Evolutionary conservation across 2,113 vertebrate species (phyloP).

Genomic region (Dipodomys spectabilis): DNA sequence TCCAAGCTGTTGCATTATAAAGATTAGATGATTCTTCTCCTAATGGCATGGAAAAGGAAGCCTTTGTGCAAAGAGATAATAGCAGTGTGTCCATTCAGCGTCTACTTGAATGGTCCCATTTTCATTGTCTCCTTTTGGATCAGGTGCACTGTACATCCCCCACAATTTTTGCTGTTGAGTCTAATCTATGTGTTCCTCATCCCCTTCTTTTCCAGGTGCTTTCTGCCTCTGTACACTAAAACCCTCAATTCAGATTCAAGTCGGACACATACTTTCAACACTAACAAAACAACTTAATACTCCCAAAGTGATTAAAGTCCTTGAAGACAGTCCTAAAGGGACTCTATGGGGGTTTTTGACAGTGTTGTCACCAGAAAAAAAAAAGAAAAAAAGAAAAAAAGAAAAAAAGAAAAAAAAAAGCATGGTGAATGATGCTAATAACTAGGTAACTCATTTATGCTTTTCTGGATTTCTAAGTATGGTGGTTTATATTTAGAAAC

Average conservation of each 20-base stretch:
- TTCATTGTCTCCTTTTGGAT: background rate
- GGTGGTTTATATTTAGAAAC: slow-evolving; percentile 32
- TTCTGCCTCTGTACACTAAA: background rate
- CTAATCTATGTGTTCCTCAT: background rate
- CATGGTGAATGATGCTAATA: background rate
- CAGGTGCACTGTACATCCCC: background rate
- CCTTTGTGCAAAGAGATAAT: background rate
- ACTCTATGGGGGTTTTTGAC: background rate
- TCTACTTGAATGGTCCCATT: background rate
- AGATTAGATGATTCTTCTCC: background rate
- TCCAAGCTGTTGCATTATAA: background rate
- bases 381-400: too few species aligned
- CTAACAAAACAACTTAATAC: background rate
- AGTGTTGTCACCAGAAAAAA: background rate
- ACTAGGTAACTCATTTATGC: background rate
- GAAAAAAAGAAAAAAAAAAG: background rate
- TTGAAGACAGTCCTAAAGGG: background rate
- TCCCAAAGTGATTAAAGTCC: background rate
- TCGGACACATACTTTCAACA: background rate
- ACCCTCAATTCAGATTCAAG: background rate
- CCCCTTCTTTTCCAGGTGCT: background rate
- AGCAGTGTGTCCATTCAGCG: too few species aligned
- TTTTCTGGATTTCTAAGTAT: slow-evolving; percentile 9
- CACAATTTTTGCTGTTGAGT: background rate
- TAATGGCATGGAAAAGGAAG: background rate